phyloP scores from a whole-genome alignment of 2,113 vertebrate genomes.

The Columba janthina region DNA sequence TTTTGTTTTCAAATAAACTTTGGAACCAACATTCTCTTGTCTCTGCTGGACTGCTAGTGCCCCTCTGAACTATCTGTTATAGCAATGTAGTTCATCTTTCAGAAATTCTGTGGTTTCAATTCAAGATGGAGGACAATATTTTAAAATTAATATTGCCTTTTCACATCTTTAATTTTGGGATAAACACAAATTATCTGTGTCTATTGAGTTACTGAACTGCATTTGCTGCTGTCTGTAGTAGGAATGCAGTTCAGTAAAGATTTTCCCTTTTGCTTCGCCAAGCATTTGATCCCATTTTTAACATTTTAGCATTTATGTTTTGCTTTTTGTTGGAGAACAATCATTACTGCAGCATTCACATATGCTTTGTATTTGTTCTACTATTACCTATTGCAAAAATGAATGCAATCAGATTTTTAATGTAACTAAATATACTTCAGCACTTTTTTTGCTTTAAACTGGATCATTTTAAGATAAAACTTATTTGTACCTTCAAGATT shows the following conservation, averaged over 20 bases:
- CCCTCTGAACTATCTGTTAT: conserved; percentile 75
- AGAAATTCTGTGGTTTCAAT: conserved; percentile 72
- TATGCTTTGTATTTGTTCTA: conserved; percentile 63
- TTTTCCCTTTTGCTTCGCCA: conserved; percentile 34
- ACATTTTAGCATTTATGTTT: conserved; percentile 42
- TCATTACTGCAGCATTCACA: conserved; percentile 59
- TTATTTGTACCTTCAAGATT: conserved; percentile 70
- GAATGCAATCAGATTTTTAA: conserved; percentile 77
- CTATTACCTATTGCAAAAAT: conserved; percentile 68
- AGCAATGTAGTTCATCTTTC: conserved; percentile 70
- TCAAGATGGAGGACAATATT: conserved; percentile 71
- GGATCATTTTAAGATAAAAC: conserved; percentile 75
- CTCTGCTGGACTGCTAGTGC: conserved; percentile 71
- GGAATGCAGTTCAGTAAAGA: conserved; percentile 37
- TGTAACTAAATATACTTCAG: conserved; percentile 75
- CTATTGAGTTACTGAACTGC: conserved; percentile 55
- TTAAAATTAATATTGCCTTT: conserved; percentile 74
- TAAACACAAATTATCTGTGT: conserved; percentile 51
- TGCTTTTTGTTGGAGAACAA: conserved; percentile 59
- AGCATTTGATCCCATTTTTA: conserved; percentile 34
- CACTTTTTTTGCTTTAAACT: conserved; percentile 82
- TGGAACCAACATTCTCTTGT: conserved; percentile 73
- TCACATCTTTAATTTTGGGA: conserved; percentile 67
- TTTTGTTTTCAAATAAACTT: conserved; percentile 74
- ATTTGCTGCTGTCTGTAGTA: conserved; percentile 42